Base-by-base conservation (phyloP, 2,888 invertebrate genomes). In the Lycophotia porphyrea region DNA sequence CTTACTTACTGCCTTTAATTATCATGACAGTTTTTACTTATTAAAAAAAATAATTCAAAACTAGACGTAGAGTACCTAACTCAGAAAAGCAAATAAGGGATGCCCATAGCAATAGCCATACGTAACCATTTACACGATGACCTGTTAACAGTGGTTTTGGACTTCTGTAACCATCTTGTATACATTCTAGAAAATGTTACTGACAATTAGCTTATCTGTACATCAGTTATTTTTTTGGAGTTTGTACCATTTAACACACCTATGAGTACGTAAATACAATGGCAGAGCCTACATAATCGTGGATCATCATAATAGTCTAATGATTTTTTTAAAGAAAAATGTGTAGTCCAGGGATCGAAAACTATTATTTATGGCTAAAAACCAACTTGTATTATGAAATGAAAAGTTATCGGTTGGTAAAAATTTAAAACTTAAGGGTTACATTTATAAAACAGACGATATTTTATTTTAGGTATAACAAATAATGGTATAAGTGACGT, bases 1-100 rank as follows among this genome's bases (percentile, higher is more conserved):
- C 39, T 31, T 75, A 55, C 47, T 64, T 24, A 78, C 44, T 47
- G 82, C 27, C 52, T 77, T 55, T 55, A 52, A 74, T n/a, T 39
- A 49, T 39, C 8, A 36, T 18, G 11, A 18, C 27, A n/a, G 13
- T 70, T 18, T n/a, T 36, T 7, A 24, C 18, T 67, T 65, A 65
- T 24, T 42, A 65, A 24, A n/a, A n/a, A 36, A 60, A 60, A 67
- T 15, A 55, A 31, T 71, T 63, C 2, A 21, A 21, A 65, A 66
- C 27, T 66, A 27, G 13, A 60, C 34, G 27, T 55, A 15, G 15
- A n/a, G 24, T 49, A 15, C 5, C 24, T 31, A 67, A 24, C 39
- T 31, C 27, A 31, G 39, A 11, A 52, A 42, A 31, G 52, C 31
- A 31, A 31, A 27, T 55, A n/a, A 42, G 31, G 34, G 42, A 74